Conservation (phyloP, 1,140 invertebrate genomes). For the Leptinotarsa texana region DNA sequence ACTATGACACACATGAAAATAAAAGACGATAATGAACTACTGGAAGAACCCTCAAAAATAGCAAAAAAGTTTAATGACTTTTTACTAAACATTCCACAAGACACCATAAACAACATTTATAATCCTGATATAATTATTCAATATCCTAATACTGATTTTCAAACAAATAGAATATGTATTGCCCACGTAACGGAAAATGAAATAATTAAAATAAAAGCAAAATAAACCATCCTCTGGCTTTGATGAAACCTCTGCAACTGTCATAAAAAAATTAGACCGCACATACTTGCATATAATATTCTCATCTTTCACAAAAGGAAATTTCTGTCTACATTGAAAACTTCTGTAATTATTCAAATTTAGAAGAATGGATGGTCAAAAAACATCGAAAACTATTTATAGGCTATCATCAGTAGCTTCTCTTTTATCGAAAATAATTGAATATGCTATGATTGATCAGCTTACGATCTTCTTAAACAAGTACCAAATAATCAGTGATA, state of each 20-base stretch:
- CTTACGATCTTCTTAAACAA: neutral
- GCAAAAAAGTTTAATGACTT: neutral
- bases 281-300: conserved; percentile 7
- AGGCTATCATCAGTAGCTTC: neutral
- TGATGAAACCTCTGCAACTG: neutral
- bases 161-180: conserved; percentile 4
- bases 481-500: conserved; percentile 10
- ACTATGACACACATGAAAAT: neutral
- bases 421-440: conserved; percentile 10
- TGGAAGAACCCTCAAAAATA: neutral
- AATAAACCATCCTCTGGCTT: conserved; percentile 13
- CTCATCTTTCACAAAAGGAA: conserved; percentile 8
- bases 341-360: conserved; percentile 1
- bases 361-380: neutral
- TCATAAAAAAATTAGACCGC: neutral
- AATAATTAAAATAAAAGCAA: neutral
- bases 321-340: neutral
- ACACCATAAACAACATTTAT: conserved; percentile 9
- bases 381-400: neutral
- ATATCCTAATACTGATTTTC: neutral
- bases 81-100: neutral
- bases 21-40: neutral
- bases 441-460: conserved; percentile 10
- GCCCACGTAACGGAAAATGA: neutral
- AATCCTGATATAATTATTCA: neutral